Evolutionary conservation across 2,888 invertebrate genomes (phyloP), one percentile per base, ranked within the genome.

Genomic region (Mamestra brassicae): DNA sequence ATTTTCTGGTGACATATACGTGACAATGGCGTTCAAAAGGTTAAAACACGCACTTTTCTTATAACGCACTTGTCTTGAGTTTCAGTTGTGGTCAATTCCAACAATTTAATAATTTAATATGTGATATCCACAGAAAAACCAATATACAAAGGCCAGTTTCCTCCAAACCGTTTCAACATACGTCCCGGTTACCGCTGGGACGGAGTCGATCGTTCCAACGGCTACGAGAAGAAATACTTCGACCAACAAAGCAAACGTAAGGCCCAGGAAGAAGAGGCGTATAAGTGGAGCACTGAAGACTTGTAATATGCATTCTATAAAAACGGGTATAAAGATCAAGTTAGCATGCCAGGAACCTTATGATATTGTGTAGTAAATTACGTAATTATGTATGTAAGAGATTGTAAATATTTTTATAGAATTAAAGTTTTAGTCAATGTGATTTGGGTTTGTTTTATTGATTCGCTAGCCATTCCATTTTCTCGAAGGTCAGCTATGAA

Each of bases 111-210:
- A 26, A 26, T 26, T 26, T 26, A n/a, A n/a, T 26, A 1, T 26
- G 1, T 26, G 26, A 26, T 26, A 65, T 80, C 87, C 81, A 57
- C 93, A 97, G 97, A 97, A 64, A 97, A 97, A 90, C 98, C 98
- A 0, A 94, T 94, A 11, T 99, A 99, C 93, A 97, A 98, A 89
- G 99, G 99, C 0, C 97, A 98, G 47, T 98, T 97, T 87, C 98
- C 98, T 71, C 99, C 99, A 17, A 99, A 99, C 96, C 97, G 99
- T 2, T 99, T 98, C 95, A 98, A 98, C 77, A 98, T 99, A 71
- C 96, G 97, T 11, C 99, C 99, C 0, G 99, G 99, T 0, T 98
- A 99, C 94, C 97, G 99, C 17, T 99, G 99, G 99, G 99, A 99
- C 92, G 99, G 99, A 0, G 99, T 99, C 0, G 99, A 99, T 94